Evolutionary conservation across 2,113 vertebrate species (phyloP).

Genomic region (Gracilinanus agilis): DNA sequence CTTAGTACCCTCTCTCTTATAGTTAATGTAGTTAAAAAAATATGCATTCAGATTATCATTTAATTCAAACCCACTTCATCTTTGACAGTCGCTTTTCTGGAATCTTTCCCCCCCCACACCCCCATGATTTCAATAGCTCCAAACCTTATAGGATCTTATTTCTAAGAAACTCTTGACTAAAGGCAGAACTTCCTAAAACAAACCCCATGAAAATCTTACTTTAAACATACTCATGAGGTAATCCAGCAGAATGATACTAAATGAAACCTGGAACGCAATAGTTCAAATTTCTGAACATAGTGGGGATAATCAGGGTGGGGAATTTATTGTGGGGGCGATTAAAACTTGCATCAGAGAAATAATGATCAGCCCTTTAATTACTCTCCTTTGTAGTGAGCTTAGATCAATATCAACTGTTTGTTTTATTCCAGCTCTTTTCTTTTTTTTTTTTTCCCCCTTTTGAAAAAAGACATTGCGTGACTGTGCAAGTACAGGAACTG

Average conservation of each 20-base stretch:
- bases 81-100: constrained; percentile 59
- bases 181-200: constrained; percentile 64
- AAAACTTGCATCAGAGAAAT: constrained; percentile 79
- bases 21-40: constrained; percentile 42
- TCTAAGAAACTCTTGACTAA: constrained; percentile 53
- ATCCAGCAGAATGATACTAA: constrained; percentile 53
- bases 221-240: constrained; percentile 47
- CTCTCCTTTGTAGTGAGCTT: constrained; percentile 76
- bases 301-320: constrained; percentile 66
- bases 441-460: constrained; percentile 59
- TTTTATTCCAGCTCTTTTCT: constrained; percentile 68
- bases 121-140: background rate
- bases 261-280: constrained; percentile 67
- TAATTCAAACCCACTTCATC: constrained; percentile 66
- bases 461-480: constrained; percentile 71
- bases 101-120: constrained; percentile 51
- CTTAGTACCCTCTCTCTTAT: constrained; percentile 48
- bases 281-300: constrained; percentile 70
- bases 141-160: background rate
- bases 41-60: constrained; percentile 27
- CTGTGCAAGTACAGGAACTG: constrained; percentile 62
- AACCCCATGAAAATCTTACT: constrained; percentile 56
- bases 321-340: constrained; percentile 72
- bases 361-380: constrained; percentile 80
- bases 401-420: constrained; percentile 75